phyloP scores from a whole-genome alignment of 2,888 invertebrate genomes.

The Carabus problematicus region DNA sequence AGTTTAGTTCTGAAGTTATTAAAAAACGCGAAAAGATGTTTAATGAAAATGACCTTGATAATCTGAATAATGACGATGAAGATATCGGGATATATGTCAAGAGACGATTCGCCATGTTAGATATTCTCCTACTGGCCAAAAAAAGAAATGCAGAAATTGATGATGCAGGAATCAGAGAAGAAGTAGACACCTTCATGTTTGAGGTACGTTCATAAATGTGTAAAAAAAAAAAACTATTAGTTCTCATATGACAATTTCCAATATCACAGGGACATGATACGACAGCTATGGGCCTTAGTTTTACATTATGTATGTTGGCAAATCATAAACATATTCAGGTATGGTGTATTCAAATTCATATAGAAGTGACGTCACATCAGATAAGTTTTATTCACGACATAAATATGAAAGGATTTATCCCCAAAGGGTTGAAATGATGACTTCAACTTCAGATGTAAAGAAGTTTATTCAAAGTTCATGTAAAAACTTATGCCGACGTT shows the following conservation, averaged over 20 bases:
- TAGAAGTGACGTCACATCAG: no score
- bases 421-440: no score
- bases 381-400: background rate
- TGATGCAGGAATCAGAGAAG: slow-evolving; percentile 12
- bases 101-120: slow-evolving; percentile 8
- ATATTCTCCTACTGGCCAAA: slow-evolving; percentile 2
- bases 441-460: no score
- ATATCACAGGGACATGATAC: slow-evolving; percentile 62
- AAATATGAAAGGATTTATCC: slow-evolving; percentile 51
- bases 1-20: slow-evolving; percentile 13
- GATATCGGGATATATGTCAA: background rate
- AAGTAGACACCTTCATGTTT: no score
- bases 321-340: slow-evolving; percentile 57
- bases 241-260: background rate
- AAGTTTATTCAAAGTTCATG: no score
- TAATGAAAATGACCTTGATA: slow-evolving; percentile 2
- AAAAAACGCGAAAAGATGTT: slow-evolving; percentile 12
- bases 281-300: slow-evolving; percentile 57
- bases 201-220: no score
- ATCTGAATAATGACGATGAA: background rate
- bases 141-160: background rate
- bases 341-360: slow-evolving; percentile 11
- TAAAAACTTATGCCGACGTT: no score
- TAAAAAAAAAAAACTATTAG: background rate
- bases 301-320: slow-evolving; percentile 59